Base-by-base conservation (phyloP, 2,888 invertebrate species). In the Teleogryllus oceanicus region DNA sequence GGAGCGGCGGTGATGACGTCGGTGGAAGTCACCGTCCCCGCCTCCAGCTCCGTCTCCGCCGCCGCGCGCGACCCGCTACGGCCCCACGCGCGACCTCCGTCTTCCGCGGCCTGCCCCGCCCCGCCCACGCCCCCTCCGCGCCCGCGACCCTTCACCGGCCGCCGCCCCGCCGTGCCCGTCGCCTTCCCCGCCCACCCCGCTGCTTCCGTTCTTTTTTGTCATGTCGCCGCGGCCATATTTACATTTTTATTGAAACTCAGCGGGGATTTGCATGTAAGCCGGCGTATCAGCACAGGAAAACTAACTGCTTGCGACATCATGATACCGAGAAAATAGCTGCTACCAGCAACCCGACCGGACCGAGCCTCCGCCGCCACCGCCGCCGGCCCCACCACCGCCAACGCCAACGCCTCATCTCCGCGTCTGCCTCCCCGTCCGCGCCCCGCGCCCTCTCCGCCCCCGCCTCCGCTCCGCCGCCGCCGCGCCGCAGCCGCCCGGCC, bases 191-290 rank as follows among this genome's bases (percentile, higher is more conserved):
- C 16, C 18, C 12, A 18, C 62, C 62, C 62, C 12, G 62, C 62
- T 16, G 62, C 62, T 62, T 62, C 49, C 51, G 76, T 80, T 78
- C 80, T 78, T 80, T 76, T 76, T 80, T 78, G 78, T 51, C 78
- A 49, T 77, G n/a, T 50, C 75, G 24, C 50, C 75, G 13, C 62
- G 85, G 86, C 86, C 87, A 87, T 87, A 87, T 87, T 87, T 87
- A 87, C 87, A 87, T 87, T 87, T 87, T 87, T 87, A 87, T 87
- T 86, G 87, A 87, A 87, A 87, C 82, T 82, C 82, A 82, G 82
- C 82, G 79, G 82, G 82, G 82, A 83, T 83, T 83, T 83, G 80
- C 83, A 81, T 81, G 82, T 81, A 83, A 82, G 81, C 81, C 81
- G 78, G 24, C 74, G 18, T 76, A 78, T 11, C 62, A 76, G 76